These are phyloP conservation scores for Lethocerus indicus DNA, from an alignment of 1,140 invertebrate genomes.

Conservation along the genomic window DNA sequence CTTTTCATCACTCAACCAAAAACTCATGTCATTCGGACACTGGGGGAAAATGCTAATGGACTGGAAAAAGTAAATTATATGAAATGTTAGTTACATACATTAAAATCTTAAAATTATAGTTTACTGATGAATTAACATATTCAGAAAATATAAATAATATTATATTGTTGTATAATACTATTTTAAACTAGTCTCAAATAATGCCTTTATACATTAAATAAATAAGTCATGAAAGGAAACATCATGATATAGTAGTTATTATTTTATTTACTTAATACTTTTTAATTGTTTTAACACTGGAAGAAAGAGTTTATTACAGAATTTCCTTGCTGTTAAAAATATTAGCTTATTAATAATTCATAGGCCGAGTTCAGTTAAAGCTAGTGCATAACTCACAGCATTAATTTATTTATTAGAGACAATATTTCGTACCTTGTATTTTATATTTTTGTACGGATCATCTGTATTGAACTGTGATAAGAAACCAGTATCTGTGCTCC, in stretches of 20 bases:
- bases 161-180: neutral
- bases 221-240: neutral
- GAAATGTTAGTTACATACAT: neutral
- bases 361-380: neutral
- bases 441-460: constrained; percentile 40
- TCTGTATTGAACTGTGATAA: constrained; percentile 73
- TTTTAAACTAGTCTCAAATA: neutral
- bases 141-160: neutral
- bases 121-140: neutral
- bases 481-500: constrained; percentile 84
- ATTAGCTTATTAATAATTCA: too few relatives aligned
- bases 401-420: neutral
- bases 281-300: too few relatives aligned
- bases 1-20: constrained; percentile 70
- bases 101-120: neutral
- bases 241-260: neutral
- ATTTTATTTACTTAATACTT: too few relatives aligned
- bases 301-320: too few relatives aligned
- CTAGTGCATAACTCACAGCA: neutral
- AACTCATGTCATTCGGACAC: constrained; percentile 87
- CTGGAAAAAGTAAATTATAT: constrained; percentile 31
- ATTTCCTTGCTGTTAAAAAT: too few relatives aligned
- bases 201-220: neutral
- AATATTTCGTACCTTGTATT: constrained; percentile 36
- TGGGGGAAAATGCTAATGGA: constrained; percentile 77